Evolutionary conservation across 2,113 vertebrate species (phyloP), one percentile per base, ranked within the genome.

Genomic region (Baryphthengus martii): DNA sequence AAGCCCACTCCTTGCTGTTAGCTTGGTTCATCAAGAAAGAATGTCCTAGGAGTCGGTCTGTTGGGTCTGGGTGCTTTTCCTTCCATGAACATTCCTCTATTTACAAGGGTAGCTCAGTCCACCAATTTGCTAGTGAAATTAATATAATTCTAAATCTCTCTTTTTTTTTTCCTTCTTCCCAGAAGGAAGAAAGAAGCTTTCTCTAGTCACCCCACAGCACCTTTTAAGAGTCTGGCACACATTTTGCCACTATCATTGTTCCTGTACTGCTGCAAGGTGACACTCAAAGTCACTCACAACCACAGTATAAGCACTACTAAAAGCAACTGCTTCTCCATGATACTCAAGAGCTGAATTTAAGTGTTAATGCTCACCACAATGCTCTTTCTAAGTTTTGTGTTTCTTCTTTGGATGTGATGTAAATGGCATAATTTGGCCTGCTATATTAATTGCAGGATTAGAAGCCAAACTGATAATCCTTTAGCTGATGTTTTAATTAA

Each of bases 261-360:
- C 77, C 49, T 21, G 42, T 68, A 55, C 52, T 1, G 2, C 59
- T 62, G 79, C 55, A 28, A 28, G 17, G 47, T 68, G 49, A 55
- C 47, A 39, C 35, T 66, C 20, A 20, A 50, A 58, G n/a, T 40
- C 31, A n/a, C 24, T 62, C 55, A 58, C 17, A 70, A 21, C 5
- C 45, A 37, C 39, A 20, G 24, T 71, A 40, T 47, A 10, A 87
- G 6, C 16, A 29, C 37, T 20, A 13, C 26, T 52, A 28, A 24
- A 79, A 61, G 4, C 70, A 62, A 16, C 52, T 58, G 35, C 63
- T 81, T 55, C 74, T 90, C 47, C 24, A 42, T 67, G 61, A 71
- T 80, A 80, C 78, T 91, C 31, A 68, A 58, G 84, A 61, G 53
- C 71, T 88, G 63, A 73, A n/a, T n/a, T n/a, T n/a, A n/a, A 84